phyloP scores from a whole-genome alignment of 1,140 invertebrate species.

The Monochamus saltuarius region DNA sequence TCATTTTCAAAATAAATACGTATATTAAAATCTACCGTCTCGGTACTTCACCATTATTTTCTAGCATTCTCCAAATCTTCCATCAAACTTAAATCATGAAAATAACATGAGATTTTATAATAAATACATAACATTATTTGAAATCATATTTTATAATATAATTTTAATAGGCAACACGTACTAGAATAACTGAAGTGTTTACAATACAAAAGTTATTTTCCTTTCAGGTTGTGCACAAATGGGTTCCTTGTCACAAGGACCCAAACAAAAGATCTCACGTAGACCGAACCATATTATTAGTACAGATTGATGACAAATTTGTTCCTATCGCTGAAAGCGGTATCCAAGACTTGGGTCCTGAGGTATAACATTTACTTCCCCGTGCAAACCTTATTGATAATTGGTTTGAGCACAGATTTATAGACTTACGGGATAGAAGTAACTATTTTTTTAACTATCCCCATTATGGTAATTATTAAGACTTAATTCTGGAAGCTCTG shows the following conservation, averaged over 20 bases:
- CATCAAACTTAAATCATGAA: too few species aligned
- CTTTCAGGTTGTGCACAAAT: conserved; percentile 79
- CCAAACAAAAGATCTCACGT: conserved; percentile 82
- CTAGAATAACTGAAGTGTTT: neutral
- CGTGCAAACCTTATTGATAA: neutral
- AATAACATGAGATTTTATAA: too few species aligned
- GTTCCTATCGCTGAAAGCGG: conserved; percentile 91
- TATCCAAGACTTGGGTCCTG: conserved; percentile 58
- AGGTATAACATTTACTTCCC: conserved; percentile 36
- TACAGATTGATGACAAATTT: conserved; percentile 89
- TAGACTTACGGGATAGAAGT: neutral
- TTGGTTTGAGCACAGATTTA: neutral
- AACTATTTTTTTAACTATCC: neutral
- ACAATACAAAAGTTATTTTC: neutral
- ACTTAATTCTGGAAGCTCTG: neutral
- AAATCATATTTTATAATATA: too few species aligned
- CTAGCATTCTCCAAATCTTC: too few species aligned
- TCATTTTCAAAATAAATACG: too few species aligned
- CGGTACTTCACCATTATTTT: too few species aligned
- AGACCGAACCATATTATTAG: conserved; percentile 85
- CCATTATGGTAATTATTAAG: neutral
- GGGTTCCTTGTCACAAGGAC: conserved; percentile 88
- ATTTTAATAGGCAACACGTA: too few species aligned
- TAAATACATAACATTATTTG: too few species aligned
- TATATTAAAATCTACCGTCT: too few species aligned